Base-by-base conservation (phyloP, 2,797 vertebrate genomes). In the Periparus ater region DNA sequence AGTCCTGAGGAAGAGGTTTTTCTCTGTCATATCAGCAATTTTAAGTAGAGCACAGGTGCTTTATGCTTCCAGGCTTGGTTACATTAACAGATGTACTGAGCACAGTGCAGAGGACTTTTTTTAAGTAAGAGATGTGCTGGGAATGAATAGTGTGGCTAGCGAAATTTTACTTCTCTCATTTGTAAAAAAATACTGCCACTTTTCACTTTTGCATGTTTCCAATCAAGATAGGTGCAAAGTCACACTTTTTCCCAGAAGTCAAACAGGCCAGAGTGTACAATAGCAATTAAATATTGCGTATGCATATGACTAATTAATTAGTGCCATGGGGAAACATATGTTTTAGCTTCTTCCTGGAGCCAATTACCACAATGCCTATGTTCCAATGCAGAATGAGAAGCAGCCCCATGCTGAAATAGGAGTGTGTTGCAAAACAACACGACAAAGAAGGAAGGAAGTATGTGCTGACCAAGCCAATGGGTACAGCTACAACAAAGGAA, bases 1-100 rank as follows among this genome's bases (percentile, higher is more conserved):
- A 84, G 73, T 93, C 82, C 65, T 94, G 67, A 96, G 95, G 95
- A 96, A 93, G 89, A 97, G 85, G 91, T 95, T 94, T 97, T 86
- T 87, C 94, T 90, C 83, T 96, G 87, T 95, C 50, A 45, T 82
- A 92, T 95, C 95, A 94, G 91, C 89, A 95, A 25, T 88, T 96
- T 93, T 83, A 93, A 94, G 90, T 21, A 89, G 67, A 91, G 48
- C 14, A 11, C 91, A 96, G 73, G 88, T 73, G 72, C 74, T 95
- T 85, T 93, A 73, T 63, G 58, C 67, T 93, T 87, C 51, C 70
- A 96, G 87, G 45, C 44, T 88, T 86, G 48, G 62, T 85, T 86
- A 53, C 15, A 60, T 92, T 84, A 81, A 67, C 68, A 81, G 71
- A 91, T 62, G 51, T 48, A 72, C 40, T 80, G 61, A 86, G 65